Percentiles rank a stretch among this genome's conserved stretches.
phyloP scores from a whole-genome alignment of 2,888 invertebrate genomes.

The Dexiosoma caninum region DNA sequence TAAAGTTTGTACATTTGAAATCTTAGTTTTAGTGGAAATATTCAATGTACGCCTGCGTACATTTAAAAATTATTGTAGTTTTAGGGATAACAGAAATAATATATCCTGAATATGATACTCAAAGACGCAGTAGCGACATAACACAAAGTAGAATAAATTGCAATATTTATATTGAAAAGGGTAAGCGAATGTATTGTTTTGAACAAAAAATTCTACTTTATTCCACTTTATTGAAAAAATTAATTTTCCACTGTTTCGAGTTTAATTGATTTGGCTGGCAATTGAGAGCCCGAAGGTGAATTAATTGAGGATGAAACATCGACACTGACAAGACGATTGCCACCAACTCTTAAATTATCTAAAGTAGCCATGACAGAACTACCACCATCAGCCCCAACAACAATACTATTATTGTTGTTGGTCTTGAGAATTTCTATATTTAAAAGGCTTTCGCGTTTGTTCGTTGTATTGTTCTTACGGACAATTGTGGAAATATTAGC shows the following conservation, averaged over 20 bases:
- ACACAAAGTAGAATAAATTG: no score
- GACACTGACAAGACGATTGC: slow-evolving; percentile 52
- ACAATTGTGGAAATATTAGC: slow-evolving; percentile 15
- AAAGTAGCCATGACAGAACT: slow-evolving; percentile 58
- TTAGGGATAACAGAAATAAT: no score
- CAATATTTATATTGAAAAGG: no score
- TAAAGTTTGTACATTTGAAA: no score
- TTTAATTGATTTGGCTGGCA: slow-evolving; percentile 71
- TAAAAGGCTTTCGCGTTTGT: slow-evolving; percentile 39
- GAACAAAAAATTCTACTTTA: neutral
- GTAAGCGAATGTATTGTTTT: no score
- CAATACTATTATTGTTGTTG: slow-evolving; percentile 3
- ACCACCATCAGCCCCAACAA: neutral
- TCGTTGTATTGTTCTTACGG: slow-evolving; percentile 9
- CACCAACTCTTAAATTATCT: slow-evolving; percentile 36
- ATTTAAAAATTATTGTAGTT: no score
- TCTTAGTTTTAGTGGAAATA: no score
- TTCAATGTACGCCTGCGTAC: neutral
- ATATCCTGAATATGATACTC: no score
- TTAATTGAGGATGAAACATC: slow-evolving; percentile 35
- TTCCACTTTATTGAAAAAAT: no score
- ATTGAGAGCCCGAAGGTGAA: neutral
- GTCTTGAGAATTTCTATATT: slow-evolving; percentile 71
- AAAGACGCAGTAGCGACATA: no score
- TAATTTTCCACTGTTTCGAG: slow-evolving; percentile 70